These are phyloP conservation scores for Drosophila meridiana DNA, from an alignment of 2,888 invertebrate species.

Conservation along the genomic window DNA sequence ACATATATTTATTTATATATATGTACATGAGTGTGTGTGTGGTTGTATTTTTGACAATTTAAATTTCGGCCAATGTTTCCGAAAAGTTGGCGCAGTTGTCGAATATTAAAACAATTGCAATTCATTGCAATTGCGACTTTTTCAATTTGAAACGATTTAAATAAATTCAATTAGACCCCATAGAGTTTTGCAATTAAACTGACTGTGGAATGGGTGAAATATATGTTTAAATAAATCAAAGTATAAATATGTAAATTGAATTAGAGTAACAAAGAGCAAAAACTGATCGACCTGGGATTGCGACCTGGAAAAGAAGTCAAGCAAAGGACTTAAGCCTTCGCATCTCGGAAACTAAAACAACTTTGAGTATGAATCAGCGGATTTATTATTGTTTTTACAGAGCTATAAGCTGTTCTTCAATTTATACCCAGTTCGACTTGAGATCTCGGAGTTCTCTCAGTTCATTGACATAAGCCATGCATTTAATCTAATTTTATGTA, in stretches of 20 bases:
- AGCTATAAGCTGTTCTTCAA: not conserved
- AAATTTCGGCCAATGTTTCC: slow-evolving; percentile 16
- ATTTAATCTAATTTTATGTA: not conserved
- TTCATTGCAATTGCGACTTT: slow-evolving; percentile 22
- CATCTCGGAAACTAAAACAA: no score
- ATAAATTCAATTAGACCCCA: slow-evolving; percentile 6
- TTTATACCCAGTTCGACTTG: not conserved
- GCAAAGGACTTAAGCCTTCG: no score
- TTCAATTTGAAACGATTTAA: slow-evolving; percentile 1
- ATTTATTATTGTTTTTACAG: not conserved
- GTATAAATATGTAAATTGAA: not conserved
- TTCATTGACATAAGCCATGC: not conserved
- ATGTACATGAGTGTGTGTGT: not conserved
- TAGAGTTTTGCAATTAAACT: not conserved
- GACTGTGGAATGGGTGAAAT: no score
- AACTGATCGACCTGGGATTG: not conserved
- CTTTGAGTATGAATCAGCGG: no score
- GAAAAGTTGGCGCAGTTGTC: slow-evolving; percentile 10
- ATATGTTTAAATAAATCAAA: not conserved
- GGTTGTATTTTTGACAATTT: slow-evolving; percentile 51
- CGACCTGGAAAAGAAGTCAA: no score
- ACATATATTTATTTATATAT: slow-evolving; percentile 19
- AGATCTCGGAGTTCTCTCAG: not conserved
- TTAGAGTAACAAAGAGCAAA: not conserved
- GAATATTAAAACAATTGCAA: slow-evolving; percentile 15